A percentile compares a stretch with the other conserved stretches of the same genome.
These are phyloP conservation scores for Astatoreochromis straeleni DNA, from an alignment of 2,113 vertebrate genomes.

Conservation along the genomic window DNA sequence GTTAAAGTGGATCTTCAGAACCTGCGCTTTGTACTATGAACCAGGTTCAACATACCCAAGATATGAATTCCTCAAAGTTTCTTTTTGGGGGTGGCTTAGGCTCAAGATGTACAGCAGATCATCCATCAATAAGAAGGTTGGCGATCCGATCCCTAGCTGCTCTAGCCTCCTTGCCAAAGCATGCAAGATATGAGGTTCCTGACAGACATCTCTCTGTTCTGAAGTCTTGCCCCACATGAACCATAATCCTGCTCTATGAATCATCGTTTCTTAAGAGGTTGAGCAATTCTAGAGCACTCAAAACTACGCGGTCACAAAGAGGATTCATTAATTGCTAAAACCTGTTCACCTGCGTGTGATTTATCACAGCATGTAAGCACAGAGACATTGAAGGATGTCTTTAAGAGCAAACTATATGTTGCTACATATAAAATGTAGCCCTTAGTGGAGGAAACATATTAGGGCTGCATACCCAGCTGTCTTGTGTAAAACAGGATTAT, in stretches of 20 bases:
- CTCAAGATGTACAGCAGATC: neutral
- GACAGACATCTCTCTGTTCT: neutral
- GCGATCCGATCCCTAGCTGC: neutral
- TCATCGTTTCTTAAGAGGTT: neutral
- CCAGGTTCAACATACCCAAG: neutral
- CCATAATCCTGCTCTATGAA: neutral
- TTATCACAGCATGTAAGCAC: constrained; percentile 14
- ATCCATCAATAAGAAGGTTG: neutral
- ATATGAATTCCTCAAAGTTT: neutral
- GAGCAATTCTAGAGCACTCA: neutral
- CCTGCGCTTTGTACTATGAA: neutral
- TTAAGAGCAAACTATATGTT: constrained; percentile 11
- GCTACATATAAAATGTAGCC: constrained; percentile 27
- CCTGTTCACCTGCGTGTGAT: constrained; percentile 34
- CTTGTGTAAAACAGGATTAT: constrained; percentile 70
- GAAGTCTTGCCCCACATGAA: neutral
- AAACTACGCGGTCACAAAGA: neutral
- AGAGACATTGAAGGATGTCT: neutral
- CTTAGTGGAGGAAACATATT: constrained; percentile 4
- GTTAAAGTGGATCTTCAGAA: neutral
- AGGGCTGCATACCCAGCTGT: constrained; percentile 46
- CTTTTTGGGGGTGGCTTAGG: neutral
- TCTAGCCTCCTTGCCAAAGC: neutral
- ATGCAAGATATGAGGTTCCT: neutral
- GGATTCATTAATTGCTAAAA: constrained; percentile 20